Percentiles rank a stretch among this genome's conserved stretches.
These are phyloP conservation scores for Gila orcuttii DNA, from an alignment of 2,113 vertebrate genomes.

Conservation along the genomic window DNA sequence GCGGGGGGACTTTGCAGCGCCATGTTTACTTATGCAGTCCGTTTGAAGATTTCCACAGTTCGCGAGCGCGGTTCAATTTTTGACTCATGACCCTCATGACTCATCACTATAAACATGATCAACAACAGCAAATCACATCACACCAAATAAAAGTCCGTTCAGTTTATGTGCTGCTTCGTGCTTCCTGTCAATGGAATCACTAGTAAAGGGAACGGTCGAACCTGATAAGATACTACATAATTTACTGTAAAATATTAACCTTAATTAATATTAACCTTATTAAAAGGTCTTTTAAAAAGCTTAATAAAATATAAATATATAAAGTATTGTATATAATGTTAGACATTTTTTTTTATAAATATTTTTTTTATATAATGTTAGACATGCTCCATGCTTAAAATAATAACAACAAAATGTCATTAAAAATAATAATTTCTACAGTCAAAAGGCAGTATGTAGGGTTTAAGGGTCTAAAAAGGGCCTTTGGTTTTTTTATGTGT, in stretches of 20 bases:
- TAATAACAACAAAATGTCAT: not conserved
- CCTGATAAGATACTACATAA: not conserved
- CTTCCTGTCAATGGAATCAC: not conserved
- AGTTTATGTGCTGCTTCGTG: not conserved
- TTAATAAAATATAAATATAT: too few relatives aligned
- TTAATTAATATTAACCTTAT: too few relatives aligned
- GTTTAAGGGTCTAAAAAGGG: not conserved
- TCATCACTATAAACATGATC: not conserved
- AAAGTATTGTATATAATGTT: not conserved
- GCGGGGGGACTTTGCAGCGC: not conserved
- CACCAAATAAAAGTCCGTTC: not conserved
- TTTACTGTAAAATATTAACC: too few relatives aligned
- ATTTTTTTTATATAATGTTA: not conserved
- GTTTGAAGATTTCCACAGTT: not conserved
- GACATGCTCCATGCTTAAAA: not conserved
- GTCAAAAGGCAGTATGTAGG: not conserved
- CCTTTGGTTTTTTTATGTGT: too few relatives aligned
- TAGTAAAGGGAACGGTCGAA: not conserved
- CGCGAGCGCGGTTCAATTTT: not conserved
- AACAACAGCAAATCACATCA: not conserved
- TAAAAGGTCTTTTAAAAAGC: too few relatives aligned
- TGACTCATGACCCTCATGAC: not conserved
- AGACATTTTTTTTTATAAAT: too few relatives aligned
- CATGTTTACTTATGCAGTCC: not conserved
- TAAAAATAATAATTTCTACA: not conserved